Evolutionary conservation across 1,140 invertebrate species (phyloP).

Genomic region (Tetramorium simillimum): DNA sequence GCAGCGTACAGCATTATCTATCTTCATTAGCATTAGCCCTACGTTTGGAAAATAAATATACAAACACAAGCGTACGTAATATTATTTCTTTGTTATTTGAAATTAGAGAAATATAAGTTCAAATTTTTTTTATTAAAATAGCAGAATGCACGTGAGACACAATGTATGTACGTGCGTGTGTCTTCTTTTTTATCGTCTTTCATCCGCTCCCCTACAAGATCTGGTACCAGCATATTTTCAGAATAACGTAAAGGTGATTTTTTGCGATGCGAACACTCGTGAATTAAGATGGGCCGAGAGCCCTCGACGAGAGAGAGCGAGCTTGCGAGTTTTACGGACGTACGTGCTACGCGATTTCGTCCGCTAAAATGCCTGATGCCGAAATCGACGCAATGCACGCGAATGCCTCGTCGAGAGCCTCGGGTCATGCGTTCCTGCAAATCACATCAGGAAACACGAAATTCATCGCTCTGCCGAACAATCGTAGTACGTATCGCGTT

Average conservation of each 20-base stretch:
- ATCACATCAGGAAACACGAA: slow-evolving; percentile 32
- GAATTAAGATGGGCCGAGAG: slow-evolving; percentile 6
- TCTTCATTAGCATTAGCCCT: background rate
- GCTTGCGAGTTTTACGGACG: background rate
- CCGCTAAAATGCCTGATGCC: slow-evolving; percentile 47
- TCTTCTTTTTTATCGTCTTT: background rate
- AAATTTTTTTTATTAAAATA: background rate
- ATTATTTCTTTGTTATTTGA: background rate
- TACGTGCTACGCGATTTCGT: slow-evolving; percentile 45
- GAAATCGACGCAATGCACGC: slow-evolving; percentile 72
- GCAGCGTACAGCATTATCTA: background rate
- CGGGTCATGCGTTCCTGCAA: slow-evolving; percentile 30
- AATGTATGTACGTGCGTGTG: background rate
- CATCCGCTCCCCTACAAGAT: background rate
- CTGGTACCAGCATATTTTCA: background rate
- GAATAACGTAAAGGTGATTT: background rate
- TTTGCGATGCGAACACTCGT: background rate
- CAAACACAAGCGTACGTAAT: background rate
- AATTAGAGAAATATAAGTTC: background rate
- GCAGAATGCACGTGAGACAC: background rate
- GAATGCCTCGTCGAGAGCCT: slow-evolving; percentile 70
- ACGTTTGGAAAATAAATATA: background rate
- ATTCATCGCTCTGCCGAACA: slow-evolving; percentile 6
- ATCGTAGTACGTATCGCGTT: background rate
- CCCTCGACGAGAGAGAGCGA: background rate